These are phyloP conservation scores for Actenoides lindsayi DNA, from an alignment of 2,113 vertebrate species.

Conservation along the genomic window DNA sequence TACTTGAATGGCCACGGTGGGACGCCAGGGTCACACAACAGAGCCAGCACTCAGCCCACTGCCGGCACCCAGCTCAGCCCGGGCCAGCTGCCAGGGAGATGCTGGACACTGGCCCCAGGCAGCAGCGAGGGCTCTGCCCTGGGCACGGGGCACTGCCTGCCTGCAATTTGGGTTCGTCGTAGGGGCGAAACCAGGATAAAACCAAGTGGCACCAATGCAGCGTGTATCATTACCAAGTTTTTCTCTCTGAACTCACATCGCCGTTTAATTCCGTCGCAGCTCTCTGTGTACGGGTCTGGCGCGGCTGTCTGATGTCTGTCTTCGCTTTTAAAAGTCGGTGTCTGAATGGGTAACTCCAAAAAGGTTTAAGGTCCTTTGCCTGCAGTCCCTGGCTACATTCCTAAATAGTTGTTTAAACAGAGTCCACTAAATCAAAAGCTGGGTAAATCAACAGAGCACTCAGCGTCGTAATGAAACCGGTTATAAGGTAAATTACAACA, in stretches of 20 bases:
- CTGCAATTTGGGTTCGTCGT: rapidly evolving
- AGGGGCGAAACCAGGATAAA: neutral
- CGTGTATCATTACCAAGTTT: neutral
- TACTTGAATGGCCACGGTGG: rapidly evolving
- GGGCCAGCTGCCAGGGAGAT: rapidly evolving
- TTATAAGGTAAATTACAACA: constrained; percentile 63
- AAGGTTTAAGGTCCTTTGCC: constrained; percentile 32
- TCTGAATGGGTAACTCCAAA: constrained; percentile 5
- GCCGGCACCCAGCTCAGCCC: neutral
- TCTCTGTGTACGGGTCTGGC: neutral
- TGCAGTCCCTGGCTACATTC: constrained; percentile 26
- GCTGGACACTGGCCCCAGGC: neutral
- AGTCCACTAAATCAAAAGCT: constrained; percentile 57
- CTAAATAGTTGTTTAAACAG: neutral
- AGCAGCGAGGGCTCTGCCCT: neutral
- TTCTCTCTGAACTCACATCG: neutral
- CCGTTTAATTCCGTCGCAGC: neutral
- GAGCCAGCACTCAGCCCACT: neutral
- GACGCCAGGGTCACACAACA: rapidly evolving
- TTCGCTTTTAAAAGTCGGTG: neutral
- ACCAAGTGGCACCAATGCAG: neutral
- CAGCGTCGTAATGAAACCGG: neutral
- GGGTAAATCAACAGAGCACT: constrained; percentile 61
- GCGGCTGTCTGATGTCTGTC: constrained; percentile 40
- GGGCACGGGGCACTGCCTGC: neutral